Evolutionary conservation across 2,113 vertebrate species (phyloP).

Genomic region (Passer domesticus): DNA sequence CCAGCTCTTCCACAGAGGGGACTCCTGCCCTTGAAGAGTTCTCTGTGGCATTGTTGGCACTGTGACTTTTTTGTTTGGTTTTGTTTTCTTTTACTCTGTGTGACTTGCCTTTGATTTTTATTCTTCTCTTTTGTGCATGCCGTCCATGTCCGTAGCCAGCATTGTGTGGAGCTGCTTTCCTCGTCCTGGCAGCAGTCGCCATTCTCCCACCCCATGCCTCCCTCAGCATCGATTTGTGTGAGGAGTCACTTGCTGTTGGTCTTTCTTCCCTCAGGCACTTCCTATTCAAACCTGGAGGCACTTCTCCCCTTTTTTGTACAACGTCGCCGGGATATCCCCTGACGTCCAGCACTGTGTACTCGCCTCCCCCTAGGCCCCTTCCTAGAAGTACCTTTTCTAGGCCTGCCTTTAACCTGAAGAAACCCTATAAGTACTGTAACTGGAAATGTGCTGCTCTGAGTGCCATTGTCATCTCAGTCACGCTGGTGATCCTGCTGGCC

Average conservation of each 20-base stretch:
- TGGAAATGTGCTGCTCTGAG: slow-evolving; percentile 98
- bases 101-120: slow-evolving; percentile 43
- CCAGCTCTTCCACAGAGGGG: slow-evolving; percentile 22
- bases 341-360: slow-evolving; percentile 99
- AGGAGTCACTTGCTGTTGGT: slow-evolving; percentile 21
- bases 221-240: background rate
- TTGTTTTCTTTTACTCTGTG: slow-evolving; percentile 2
- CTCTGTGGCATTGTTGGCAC: slow-evolving; percentile 46
- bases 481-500: slow-evolving; percentile 90
- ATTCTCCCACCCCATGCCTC: background rate
- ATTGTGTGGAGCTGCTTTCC: slow-evolving; percentile 42
- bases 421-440: slow-evolving; percentile 96
- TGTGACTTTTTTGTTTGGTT: background rate
- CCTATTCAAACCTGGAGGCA: slow-evolving; percentile 97
- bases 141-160: slow-evolving; percentile 47
- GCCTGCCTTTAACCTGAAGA: slow-evolving; percentile 97
- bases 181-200: background rate
- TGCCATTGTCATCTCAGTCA: slow-evolving; percentile 92
- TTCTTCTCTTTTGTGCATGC: slow-evolving; percentile 66
- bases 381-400: slow-evolving; percentile 94
- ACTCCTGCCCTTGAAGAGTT: slow-evolving; percentile 36
- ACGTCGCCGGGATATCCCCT: slow-evolving; percentile 94
- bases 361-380: slow-evolving; percentile 93
- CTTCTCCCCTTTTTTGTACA: slow-evolving; percentile 96
- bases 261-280: slow-evolving; percentile 88